Evolutionary conservation across 2,888 invertebrate genomes (phyloP), one percentile per base, ranked within the genome.

Genomic region (Penaeus monodon): DNA sequence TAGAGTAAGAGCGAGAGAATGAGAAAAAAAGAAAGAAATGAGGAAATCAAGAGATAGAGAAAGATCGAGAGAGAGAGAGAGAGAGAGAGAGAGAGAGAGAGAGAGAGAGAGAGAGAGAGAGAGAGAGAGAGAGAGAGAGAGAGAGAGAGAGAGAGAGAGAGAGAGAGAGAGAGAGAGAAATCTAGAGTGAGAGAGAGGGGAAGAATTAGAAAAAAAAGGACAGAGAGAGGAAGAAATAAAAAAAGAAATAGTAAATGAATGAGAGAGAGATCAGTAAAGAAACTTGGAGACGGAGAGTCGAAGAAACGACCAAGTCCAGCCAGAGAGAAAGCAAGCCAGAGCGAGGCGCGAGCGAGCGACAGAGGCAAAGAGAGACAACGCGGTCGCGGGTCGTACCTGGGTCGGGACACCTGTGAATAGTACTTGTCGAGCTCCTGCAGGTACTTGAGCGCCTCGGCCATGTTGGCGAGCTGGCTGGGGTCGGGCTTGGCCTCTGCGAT

Each of bases 371-470:
- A 70, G 70, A 70, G 33, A 29, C 22, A 70, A 17, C 57, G 57
- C 3, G 29, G n/a, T 0, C 10, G 0, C 10, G 27, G n/a, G 20
- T 92, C 91, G 92, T 93, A 95, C 95, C 95, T 94, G 84, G 95
- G 95, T 92, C 95, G 94, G 91, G 95, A 94, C 91, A 94, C 94
- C 90, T 95, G 95, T 4, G 95, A 94, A 91, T 95, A 95, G 91
- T 94, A 94, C 90, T 94, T 94, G 91, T 95, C 95, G 89, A 95
- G 92, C 90, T 95, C 94, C 90, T 95, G 95, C 89, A 95, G 93
- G 92, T 95, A 94, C 90, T 94, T 94, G 1, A 95, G 92, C 6
- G 95, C 95, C 90, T 95, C 95, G 0, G 94, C 95, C 94, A 95
- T 94, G 91, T 94, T 94, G 93, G 90, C 94, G 94, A 91, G 80